phyloP scores from a whole-genome alignment of 2,797 vertebrate genomes.

The Enteromius thamalakanensis region DNA sequence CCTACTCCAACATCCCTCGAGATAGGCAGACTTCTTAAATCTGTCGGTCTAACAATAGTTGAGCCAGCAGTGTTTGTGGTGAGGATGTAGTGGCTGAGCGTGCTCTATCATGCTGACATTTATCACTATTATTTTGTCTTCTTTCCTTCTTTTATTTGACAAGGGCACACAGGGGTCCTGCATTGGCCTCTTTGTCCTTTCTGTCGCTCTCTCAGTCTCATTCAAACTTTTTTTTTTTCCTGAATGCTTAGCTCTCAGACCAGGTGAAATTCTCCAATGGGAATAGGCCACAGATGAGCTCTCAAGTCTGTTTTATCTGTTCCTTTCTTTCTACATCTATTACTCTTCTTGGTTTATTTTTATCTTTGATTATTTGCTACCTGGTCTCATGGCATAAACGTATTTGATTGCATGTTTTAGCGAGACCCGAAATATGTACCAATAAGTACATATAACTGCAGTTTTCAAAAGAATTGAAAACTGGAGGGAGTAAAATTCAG shows the following conservation, averaged over 20 bases:
- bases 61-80: constrained; percentile 25
- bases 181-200: constrained; percentile 48
- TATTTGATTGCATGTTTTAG: no score
- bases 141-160: constrained; percentile 66
- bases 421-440: no score
- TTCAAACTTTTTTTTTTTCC: constrained; percentile 22
- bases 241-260: constrained; percentile 40
- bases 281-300: constrained; percentile 26
- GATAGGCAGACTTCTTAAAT: constrained; percentile 50
- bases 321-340: not conserved
- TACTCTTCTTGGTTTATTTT: not conserved
- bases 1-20: constrained; percentile 41
- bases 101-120: constrained; percentile 68
- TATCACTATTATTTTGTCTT: constrained; percentile 68
- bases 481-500: no score
- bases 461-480: no score
- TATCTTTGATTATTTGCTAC: not conserved
- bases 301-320: not conserved
- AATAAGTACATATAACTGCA: no score
- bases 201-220: constrained; percentile 56
- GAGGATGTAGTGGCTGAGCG: constrained; percentile 9
- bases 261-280: constrained; percentile 61
- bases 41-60: constrained; percentile 62
- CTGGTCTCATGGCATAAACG: no score
- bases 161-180: constrained; percentile 63